Evolutionary conservation across 2,797 vertebrate genomes (phyloP), one percentile per base, ranked within the genome.

Genomic region (Orestias chungarensis): DNA sequence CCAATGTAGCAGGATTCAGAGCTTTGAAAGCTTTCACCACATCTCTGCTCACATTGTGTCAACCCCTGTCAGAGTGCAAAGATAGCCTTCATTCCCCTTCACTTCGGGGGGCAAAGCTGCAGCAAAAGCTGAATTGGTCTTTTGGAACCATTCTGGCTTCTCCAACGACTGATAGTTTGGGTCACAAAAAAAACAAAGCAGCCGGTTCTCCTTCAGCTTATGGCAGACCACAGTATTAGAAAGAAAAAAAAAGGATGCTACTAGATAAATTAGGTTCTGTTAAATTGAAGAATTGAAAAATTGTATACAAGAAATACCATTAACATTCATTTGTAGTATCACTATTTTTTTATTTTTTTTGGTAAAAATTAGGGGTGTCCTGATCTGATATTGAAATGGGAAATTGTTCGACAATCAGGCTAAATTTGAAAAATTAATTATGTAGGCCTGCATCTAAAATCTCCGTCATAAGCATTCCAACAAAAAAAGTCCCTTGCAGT

Each of bases 31-130:
- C 46, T 66, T 66, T 66, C 65, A 17, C 65, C 46, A 50, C 46
- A 66, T 66, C 31, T 49, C 44, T 47, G 20, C 64, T 47, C 43
- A 46, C 46, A 23, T 66, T 31, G 33, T 46, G 44, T 66, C 27
- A 49, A 66, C 43, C 43, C 31, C 42, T 66, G 43, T 66, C 43
- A 65, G 10, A 47, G 25, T 46, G 64, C 42, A 62, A 35, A 40
- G 59, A 62, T 62, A 62, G 35, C 23, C 15, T 62, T 62, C 35
- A 62, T 62, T 62, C 59, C 35, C 40, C 59, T 40, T 33, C 59
- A 62, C 12, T 11, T 4, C 31, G 23, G 35, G 31, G 35, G 20
- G 23, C 11, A 40, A 40, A 62, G 59, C 59, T 38, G 23, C 35
- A 62, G 35, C 38, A 35, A 40, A 20, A 62, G 33, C 10, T 35